These are phyloP conservation scores for Sarcoramphus papa DNA, from an alignment of 2,797 vertebrate species.

Conservation along the genomic window DNA sequence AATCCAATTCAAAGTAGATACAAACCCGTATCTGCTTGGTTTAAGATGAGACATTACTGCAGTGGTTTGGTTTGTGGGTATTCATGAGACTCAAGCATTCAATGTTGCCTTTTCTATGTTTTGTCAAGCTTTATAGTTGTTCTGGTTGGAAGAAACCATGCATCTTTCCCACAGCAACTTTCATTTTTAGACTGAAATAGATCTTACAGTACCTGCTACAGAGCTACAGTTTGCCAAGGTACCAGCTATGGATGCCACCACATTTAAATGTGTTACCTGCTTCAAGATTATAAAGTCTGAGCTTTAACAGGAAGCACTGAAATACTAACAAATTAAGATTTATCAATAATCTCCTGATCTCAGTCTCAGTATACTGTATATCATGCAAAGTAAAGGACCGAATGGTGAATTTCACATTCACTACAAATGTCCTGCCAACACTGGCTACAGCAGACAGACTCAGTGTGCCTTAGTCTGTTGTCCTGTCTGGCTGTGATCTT, in stretches of 20 bases:
- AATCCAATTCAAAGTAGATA: not conserved
- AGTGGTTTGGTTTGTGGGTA: not conserved
- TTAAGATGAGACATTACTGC: not conserved
- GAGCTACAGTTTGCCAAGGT: not conserved
- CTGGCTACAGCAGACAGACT: not conserved
- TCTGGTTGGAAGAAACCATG: not conserved
- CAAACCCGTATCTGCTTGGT: rapidly evolving
- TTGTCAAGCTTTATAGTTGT: not conserved
- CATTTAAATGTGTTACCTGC: not conserved
- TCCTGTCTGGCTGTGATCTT: not conserved
- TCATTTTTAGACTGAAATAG: not conserved
- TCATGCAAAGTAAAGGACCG: not conserved
- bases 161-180: not conserved
- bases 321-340: not conserved
- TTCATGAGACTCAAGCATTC: not conserved
- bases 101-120: not conserved
- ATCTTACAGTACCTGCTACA: not conserved
- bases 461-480: not conserved
- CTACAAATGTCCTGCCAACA: not conserved
- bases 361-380: not conserved
- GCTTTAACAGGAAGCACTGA: not conserved
- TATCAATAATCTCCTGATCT: not conserved
- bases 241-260: not conserved
- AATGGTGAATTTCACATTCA: not conserved
- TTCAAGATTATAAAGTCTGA: not conserved